These are phyloP conservation scores for Agrotis segetum DNA, from an alignment of 2,888 invertebrate genomes.

Conservation along the genomic window DNA sequence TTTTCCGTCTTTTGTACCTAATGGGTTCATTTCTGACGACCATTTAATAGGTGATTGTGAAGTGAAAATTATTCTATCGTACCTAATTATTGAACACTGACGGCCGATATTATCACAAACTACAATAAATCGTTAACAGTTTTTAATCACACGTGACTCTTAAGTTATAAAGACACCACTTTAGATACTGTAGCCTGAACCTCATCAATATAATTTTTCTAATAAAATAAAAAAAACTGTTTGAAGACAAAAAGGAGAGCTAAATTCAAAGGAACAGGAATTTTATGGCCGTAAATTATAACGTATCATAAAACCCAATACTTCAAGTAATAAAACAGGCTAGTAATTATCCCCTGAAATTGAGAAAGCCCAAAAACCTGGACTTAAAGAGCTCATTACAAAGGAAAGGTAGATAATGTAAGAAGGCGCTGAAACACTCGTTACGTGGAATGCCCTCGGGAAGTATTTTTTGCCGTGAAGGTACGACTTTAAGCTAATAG, in stretches of 20 bases:
- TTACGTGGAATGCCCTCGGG: slow-evolving; percentile 52
- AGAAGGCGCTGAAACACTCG: slow-evolving; percentile 44
- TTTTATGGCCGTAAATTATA: background rate
- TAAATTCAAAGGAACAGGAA: background rate
- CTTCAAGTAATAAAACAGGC: slow-evolving; percentile 25
- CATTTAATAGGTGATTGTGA: slow-evolving; percentile 2
- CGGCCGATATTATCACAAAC: background rate
- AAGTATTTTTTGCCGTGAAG: slow-evolving; percentile 56
- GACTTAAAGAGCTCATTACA: slow-evolving; percentile 49
- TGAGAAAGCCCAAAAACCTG: slow-evolving; percentile 40
- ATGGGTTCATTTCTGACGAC: slow-evolving; percentile 14
- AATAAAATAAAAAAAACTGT: no score
- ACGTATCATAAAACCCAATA: slow-evolving; percentile 21
- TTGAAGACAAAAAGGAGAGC: no score
- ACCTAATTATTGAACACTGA: background rate
- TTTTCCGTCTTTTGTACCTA: slow-evolving; percentile 55
- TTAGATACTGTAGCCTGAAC: background rate
- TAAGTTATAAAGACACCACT: background rate
- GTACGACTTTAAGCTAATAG: slow-evolving; percentile 54
- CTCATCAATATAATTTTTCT: background rate
- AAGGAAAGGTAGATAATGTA: slow-evolving; percentile 46
- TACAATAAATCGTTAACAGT: background rate
- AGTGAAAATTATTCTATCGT: background rate
- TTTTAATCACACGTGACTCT: background rate
- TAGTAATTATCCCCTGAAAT: slow-evolving; percentile 42